Base-by-base conservation (phyloP, 2,113 vertebrate genomes). In the Aptenodytes patagonicus region DNA sequence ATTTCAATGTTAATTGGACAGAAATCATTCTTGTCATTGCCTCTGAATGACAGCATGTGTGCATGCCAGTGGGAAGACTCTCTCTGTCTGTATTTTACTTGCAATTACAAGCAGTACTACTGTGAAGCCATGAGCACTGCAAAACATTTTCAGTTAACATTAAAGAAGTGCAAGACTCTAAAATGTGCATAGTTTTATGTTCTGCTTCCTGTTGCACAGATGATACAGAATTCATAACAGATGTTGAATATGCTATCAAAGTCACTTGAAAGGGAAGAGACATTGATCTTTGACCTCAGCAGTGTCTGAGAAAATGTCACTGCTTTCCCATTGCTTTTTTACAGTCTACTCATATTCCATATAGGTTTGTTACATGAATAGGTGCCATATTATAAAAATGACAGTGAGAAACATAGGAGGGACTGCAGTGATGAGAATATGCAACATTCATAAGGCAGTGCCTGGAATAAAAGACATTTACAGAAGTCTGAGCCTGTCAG, bases 271-370 rank as follows among this genome's bases (percentile, higher is more conserved):
- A 90, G 42, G 38, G 75, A 91, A 60, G n/a, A 90, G 29, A 69
- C 46, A 51, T 25, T 83, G 69, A 72, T 87, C 91, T 95, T 93
- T 90, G 87, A 93, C 76, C 75, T 68, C 75, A 38, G 15, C 22
- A 77, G 29, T 44, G 82, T 83, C 62, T 95, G 66, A 73, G 75
- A 94, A 90, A 91, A 95, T 93, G 84, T 94, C 82, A 83, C 62
- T 60, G 32, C 22, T 90, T 90, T 95, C 58, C 54, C 68, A 62
- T 13, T 58, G 55, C 0, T 70, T 62, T 94, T 89, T 58, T 62
- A 49, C 26, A 11, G 17, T 66, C 44, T 76, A 24, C 7, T 86
- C 17, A 36, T 73, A 31, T 87, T 89, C 20, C 4, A 0, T 19
- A 8, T 51, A 42, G 24, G 15, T 62, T 85, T 95, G 24, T 51